Base-by-base conservation (phyloP, 35 echinoderm and acorn worm species). In the Anneissia japonica region DNA sequence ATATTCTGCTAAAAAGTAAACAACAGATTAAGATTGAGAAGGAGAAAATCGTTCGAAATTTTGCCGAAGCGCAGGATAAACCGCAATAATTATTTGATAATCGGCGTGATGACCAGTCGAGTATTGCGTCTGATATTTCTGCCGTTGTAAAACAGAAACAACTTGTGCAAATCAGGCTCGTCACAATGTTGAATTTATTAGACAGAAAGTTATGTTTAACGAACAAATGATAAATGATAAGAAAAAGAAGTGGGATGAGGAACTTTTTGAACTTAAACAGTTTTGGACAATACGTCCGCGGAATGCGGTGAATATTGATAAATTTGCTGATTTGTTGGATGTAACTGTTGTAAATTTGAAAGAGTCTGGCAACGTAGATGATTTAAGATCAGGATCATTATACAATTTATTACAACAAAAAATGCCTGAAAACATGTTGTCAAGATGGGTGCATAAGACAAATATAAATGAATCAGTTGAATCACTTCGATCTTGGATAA, bases 271-370 rank as follows among this genome's bases (percentile, higher is more conserved):
- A n/a, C 0, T 86, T 7, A 36, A 86, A 26, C 74, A 77, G 12
- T 74, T 86, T 64, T 75, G 38, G 28, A 56, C 84, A 2, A 86
- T 86, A 3, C 4, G 73, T 30, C 84, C 72, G 5, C 72, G 73
- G 19, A 77, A 86, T 32, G 11, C 72, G 35, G 77, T 30, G 77
- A 74, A 86, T 35, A 3, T 85, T 26, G 84, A 85, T 4, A 73
- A 85, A 35, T 85, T 85, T 76, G 84, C 83, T 0, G 72, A 77
- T 38, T 35, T 76, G 36, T 35, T 86, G 28, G 84, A 86, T 37
- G 39, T 77, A 21, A 40, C 31, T 17, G 35, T 86, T 31, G 74
- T 86, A n/a, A 77, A 86, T 46, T 29, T 86, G 31, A 86, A 77
- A 35, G 84, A 85, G 12, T 12, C 84, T 30, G 3, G 84, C 7